Conservation (phyloP, 2,888 invertebrate species). For the Physocephala rufipes region DNA sequence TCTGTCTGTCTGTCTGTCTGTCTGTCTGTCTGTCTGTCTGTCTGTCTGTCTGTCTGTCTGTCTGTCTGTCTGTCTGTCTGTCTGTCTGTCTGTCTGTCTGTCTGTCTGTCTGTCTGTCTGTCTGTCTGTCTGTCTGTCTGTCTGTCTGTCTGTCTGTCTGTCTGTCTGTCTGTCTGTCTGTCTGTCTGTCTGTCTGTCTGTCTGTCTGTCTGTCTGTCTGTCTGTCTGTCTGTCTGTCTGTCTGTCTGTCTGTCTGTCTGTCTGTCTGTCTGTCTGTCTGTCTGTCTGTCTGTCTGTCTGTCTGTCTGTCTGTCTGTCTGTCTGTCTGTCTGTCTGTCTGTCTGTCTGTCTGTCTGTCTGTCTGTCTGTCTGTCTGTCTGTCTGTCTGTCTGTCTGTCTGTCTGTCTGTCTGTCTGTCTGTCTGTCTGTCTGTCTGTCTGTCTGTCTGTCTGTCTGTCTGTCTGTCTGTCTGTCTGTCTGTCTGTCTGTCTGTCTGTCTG, state of each 20-base stretch:
- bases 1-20: constrained; percentile 1
- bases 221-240: background rate
- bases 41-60: background rate
- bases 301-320: background rate
- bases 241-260: background rate
- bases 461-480: background rate
- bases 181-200: background rate
- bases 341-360: background rate
- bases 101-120: background rate
- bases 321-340: background rate
- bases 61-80: background rate
- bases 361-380: background rate
- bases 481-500: background rate
- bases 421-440: background rate
- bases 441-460: background rate
- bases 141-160: background rate
- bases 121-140: background rate
- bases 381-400: background rate
- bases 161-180: background rate
- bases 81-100: background rate
- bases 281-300: background rate
- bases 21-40: constrained; percentile 1
- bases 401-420: background rate
- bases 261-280: background rate
- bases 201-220: background rate